These are phyloP conservation scores for Montipora capricornis DNA, from an alignment of 64 coral and sea anemone genomes.

Conservation along the genomic window DNA sequence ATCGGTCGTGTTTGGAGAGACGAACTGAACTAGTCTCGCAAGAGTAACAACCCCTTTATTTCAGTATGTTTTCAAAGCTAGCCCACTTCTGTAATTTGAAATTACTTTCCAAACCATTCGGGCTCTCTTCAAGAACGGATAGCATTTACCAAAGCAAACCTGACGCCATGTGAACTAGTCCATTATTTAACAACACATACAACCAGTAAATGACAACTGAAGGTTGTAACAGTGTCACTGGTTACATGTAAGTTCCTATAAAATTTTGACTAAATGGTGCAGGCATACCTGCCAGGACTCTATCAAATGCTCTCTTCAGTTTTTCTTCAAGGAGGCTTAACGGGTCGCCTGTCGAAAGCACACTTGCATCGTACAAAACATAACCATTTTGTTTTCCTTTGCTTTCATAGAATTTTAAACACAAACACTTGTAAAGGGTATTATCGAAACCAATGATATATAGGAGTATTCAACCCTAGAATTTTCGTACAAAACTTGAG, in stretches of 20 bases:
- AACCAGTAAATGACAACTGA: not conserved
- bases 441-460: not conserved
- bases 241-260: constrained; percentile 1
- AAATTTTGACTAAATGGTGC: not conserved
- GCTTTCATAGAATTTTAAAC: not conserved
- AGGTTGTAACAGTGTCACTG: not conserved
- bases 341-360: not conserved
- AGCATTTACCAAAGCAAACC: not conserved
- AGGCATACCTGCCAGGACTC: not conserved
- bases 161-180: not conserved
- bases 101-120: not conserved
- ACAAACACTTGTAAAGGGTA: not conserved
- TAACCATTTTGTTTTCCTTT: not conserved
- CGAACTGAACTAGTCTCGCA: not conserved
- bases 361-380: not conserved
- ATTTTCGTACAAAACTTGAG: not conserved
- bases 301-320: not conserved
- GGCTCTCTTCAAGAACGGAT: not conserved
- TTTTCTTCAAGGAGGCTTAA: not conserved
- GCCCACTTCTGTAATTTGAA: not conserved
- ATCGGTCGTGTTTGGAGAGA: not conserved
- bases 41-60: not conserved
- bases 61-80: not conserved
- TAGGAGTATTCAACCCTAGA: not conserved
- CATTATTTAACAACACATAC: constrained; percentile 13